These are phyloP conservation scores for Charadrius vociferus DNA, from an alignment of 2,113 vertebrate species.

Conservation along the genomic window DNA sequence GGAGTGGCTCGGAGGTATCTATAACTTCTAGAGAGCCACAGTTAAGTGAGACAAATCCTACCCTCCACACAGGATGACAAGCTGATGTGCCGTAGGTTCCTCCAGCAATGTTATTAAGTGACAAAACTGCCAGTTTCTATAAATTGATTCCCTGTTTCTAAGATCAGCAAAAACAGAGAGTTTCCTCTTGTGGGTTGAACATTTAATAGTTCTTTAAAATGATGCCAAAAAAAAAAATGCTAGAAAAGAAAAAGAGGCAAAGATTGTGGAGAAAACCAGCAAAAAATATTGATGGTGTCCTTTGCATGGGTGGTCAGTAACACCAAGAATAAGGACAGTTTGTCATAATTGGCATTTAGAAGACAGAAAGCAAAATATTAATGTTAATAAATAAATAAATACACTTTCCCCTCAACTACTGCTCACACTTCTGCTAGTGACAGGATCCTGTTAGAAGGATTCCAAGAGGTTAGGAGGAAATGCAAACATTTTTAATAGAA, in stretches of 20 bases:
- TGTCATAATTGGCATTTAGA: neutral
- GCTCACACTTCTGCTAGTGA: neutral
- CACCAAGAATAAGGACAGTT: neutral
- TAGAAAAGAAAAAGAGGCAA: neutral
- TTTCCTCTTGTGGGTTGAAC: neutral
- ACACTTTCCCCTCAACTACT: neutral
- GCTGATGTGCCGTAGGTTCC: neutral
- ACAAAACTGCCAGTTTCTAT: neutral
- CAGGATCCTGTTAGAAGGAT: neutral
- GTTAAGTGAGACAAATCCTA: neutral
- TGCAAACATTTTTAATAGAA: neutral
- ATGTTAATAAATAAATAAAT: neutral
- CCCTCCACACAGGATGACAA: neutral
- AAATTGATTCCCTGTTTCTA: neutral
- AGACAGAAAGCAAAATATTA: neutral
- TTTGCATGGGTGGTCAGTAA: neutral
- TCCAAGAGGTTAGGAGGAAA: neutral
- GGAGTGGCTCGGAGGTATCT: neutral
- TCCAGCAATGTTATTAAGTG: neutral
- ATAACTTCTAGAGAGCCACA: neutral
- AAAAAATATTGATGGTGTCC: neutral
- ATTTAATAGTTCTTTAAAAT: neutral
- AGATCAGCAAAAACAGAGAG: neutral
- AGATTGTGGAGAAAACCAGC: neutral
- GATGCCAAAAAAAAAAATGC: neutral